phyloP scores from a whole-genome alignment of 2,797 vertebrate genomes.

The Dallia pectoralis region DNA sequence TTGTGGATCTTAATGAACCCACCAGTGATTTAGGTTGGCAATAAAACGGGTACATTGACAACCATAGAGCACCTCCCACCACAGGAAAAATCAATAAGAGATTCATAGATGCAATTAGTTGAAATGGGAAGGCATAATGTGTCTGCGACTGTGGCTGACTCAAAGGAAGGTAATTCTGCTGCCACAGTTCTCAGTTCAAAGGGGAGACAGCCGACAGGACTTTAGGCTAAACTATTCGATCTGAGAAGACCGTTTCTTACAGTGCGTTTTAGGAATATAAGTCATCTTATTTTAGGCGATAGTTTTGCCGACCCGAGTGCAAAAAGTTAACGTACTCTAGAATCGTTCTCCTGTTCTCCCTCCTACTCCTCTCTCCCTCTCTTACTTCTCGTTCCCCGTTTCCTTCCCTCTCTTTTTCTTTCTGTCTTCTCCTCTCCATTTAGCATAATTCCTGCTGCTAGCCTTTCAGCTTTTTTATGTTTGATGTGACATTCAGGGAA shows the following conservation, averaged over 20 bases:
- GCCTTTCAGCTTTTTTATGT: neutral
- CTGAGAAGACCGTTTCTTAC: no score
- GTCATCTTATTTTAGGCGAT: neutral
- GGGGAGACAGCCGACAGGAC: no score
- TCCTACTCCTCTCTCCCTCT: no score
- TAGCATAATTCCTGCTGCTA: neutral
- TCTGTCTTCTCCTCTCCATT: neutral
- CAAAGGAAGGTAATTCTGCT: neutral
- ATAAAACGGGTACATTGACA: constrained; percentile 59
- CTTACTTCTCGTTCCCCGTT: neutral
- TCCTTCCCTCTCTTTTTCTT: no score
- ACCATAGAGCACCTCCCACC: constrained; percentile 39
- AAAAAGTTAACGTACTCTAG: neutral
- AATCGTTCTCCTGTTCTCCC: neutral
- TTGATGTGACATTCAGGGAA: neutral
- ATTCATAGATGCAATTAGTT: constrained; percentile 48
- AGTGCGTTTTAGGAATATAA: neutral
- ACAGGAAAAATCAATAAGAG: constrained; percentile 48
- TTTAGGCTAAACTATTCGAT: no score
- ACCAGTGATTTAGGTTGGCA: constrained; percentile 19
- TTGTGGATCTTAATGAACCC: neutral
- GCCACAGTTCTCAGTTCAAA: neutral
- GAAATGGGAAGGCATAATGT: constrained; percentile 30
- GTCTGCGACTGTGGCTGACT: neutral
- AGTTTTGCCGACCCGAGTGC: neutral